A percentile compares a stretch with the other conserved stretches of the same genome.
Conservation (phyloP, 1,140 invertebrate species). For the Atta cephalotes region DNA sequence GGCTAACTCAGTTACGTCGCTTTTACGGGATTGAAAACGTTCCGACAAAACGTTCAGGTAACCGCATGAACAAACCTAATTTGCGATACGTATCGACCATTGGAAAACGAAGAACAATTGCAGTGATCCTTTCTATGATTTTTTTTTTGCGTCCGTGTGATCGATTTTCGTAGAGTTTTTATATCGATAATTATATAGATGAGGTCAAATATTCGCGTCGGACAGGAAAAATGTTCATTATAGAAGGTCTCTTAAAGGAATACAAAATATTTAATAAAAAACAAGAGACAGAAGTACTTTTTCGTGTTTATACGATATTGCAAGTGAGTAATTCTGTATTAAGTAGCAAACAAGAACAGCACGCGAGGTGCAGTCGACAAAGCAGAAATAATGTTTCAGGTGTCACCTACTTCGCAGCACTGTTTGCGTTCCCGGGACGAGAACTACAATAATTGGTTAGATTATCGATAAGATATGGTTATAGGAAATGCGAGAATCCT, state of each 20-base stretch:
- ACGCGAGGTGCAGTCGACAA: slow-evolving; percentile 62
- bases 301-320: not conserved
- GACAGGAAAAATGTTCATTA: slow-evolving; percentile 3
- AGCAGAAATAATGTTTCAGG: slow-evolving; percentile 75
- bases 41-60: slow-evolving; percentile 67
- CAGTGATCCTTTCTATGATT: slow-evolving; percentile 35
- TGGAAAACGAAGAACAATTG: slow-evolving; percentile 56
- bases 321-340: slow-evolving; percentile 28
- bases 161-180: slow-evolving; percentile 23
- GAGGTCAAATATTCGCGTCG: slow-evolving; percentile 4
- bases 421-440: slow-evolving; percentile 58
- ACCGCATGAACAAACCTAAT: slow-evolving; percentile 71
- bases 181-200: not conserved
- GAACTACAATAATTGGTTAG: slow-evolving; percentile 81
- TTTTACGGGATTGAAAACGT: slow-evolving; percentile 78
- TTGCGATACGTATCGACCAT: slow-evolving; percentile 59
- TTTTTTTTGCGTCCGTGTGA: slow-evolving; percentile 1
- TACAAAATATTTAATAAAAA: not conserved
- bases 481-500: slow-evolving; percentile 76
- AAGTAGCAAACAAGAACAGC: slow-evolving; percentile 60
- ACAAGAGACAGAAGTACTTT: not conserved
- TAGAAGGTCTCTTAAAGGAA: not conserved
- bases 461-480: slow-evolving; percentile 81
- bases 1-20: slow-evolving; percentile 73
- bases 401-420: slow-evolving; percentile 22